phyloP scores from a whole-genome alignment of 1,140 invertebrate genomes.

The Mya arenaria region DNA sequence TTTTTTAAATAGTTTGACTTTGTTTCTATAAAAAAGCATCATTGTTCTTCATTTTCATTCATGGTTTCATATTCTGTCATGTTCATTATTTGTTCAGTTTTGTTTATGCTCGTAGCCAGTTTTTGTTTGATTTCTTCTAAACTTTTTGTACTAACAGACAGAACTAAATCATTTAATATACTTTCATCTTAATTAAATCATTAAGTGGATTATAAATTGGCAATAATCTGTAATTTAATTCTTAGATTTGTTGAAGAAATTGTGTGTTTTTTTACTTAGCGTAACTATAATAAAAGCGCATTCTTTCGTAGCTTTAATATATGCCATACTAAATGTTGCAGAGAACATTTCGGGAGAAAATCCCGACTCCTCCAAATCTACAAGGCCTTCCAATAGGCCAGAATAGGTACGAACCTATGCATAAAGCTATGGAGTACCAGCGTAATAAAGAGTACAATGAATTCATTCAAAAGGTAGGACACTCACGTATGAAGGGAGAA shows the following conservation, averaged over 20 bases:
- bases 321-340: conserved; percentile 23
- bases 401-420: conserved; percentile 35
- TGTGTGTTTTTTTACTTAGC: too few relatives aligned
- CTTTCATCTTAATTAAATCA: too few relatives aligned
- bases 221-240: too few relatives aligned
- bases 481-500: too few relatives aligned
- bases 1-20: not conserved
- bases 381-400: conserved; percentile 51
- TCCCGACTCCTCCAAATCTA: conserved; percentile 23
- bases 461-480: conserved; percentile 40
- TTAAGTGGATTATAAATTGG: too few relatives aligned
- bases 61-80: not conserved
- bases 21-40: conserved; percentile 19
- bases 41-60: conserved; percentile 26
- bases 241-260: too few relatives aligned
- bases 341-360: conserved; percentile 24
- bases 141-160: too few relatives aligned
- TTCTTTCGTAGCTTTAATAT: too few relatives aligned
- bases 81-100: conserved; percentile 2
- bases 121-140: too few relatives aligned
- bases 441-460: conserved; percentile 57
- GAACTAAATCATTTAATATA: too few relatives aligned
- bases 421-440: conserved; percentile 44
- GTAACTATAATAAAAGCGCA: too few relatives aligned
- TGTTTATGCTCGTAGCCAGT: not conserved